A percentile compares a stretch with the other conserved stretches of the same genome.
Evolutionary conservation across 2,113 vertebrate species (phyloP).

Genomic region (Alosa alosa): DNA sequence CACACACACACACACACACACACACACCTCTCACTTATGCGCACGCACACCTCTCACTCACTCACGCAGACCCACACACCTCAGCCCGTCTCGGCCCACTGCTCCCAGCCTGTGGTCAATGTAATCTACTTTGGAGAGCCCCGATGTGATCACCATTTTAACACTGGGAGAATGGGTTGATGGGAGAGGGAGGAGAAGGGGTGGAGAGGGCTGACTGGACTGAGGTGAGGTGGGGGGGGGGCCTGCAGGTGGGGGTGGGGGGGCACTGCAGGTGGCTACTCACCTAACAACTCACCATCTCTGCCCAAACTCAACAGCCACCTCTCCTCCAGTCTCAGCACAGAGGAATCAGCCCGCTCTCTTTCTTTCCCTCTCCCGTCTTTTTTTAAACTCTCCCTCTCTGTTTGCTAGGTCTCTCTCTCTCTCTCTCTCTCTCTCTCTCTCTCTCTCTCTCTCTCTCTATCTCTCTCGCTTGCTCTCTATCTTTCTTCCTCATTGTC

Average conservation of each 20-base stretch:
- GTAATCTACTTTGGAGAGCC: constrained; percentile 42
- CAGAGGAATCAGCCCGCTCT: not conserved
- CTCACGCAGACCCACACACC: constrained; percentile 18
- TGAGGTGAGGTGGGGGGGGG: not conserved
- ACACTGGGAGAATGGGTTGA: constrained; percentile 16
- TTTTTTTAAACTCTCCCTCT: not conserved
- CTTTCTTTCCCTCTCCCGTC: not conserved
- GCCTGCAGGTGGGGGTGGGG: not conserved
- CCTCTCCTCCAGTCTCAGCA: not conserved
- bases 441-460: not conserved
- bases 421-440: constrained; percentile 2
- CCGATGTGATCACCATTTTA: constrained; percentile 44
- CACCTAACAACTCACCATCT: not conserved
- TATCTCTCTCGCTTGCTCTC: not conserved
- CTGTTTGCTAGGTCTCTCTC: constrained; percentile 29
- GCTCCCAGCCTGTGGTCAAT: constrained; percentile 13
- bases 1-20: not conserved
- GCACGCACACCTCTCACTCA: not conserved
- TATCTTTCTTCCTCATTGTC: constrained; percentile 8
- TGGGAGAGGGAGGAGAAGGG: not conserved
- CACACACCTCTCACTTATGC: not conserved
- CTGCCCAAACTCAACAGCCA: not conserved
- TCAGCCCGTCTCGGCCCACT: constrained; percentile 21
- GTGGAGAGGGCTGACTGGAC: not conserved
- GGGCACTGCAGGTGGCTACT: not conserved